phyloP scores from a whole-genome alignment of 2,797 vertebrate species.

The Malurus leucopterus region DNA sequence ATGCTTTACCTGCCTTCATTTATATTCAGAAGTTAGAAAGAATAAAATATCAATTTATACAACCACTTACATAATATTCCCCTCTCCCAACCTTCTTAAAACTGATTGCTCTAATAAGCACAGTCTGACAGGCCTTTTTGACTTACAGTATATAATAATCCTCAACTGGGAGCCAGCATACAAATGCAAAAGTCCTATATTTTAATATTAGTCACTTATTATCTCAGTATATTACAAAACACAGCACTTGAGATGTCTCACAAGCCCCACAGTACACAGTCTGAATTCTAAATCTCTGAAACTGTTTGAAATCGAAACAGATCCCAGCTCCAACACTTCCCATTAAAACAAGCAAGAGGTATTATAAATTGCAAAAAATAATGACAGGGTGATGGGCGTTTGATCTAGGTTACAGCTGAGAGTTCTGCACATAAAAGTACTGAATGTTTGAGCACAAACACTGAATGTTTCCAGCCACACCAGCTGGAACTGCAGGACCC shows the following conservation, averaged over 20 bases:
- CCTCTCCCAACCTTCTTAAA: not conserved
- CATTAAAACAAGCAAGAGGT: not conserved
- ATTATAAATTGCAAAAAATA: not conserved
- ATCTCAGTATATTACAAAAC: not conserved
- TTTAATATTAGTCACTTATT: conserved; percentile 6
- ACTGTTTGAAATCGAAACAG: not conserved
- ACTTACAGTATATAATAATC: not conserved
- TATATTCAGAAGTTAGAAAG: not conserved
- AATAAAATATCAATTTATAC: not conserved
- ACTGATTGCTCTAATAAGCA: not conserved
- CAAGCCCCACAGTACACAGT: not conserved
- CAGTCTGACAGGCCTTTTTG: not conserved
- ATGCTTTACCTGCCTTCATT: not conserved
- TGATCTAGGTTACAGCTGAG: not conserved
- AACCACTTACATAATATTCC: not conserved
- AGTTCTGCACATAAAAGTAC: not conserved
- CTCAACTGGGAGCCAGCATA: not conserved
- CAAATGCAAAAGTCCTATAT: not conserved
- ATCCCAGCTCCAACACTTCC: not conserved
- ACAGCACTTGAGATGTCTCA: not conserved
- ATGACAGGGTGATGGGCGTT: not conserved
- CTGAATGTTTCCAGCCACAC: not conserved
- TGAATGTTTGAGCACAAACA: not conserved
- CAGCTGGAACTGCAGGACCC: not conserved
- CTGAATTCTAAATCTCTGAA: not conserved